Percentiles rank a stretch among this genome's conserved stretches.
These are phyloP conservation scores for Phthorimaea operculella DNA, from an alignment of 1,140 invertebrate genomes.

Conservation along the genomic window DNA sequence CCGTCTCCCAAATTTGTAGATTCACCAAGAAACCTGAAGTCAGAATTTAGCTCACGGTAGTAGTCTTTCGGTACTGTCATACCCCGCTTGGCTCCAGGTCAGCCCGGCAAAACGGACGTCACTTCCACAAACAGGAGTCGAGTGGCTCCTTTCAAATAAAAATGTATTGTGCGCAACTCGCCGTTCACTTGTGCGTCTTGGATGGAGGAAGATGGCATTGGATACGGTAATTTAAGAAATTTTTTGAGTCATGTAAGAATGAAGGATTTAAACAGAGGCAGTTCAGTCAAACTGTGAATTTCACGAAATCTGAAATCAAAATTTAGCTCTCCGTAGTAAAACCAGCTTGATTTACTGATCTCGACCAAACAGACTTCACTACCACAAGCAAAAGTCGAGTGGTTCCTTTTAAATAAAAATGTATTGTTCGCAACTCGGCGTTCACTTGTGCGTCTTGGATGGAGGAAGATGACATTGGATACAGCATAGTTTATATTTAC, in stretches of 20 bases:
- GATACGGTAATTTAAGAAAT: not conserved
- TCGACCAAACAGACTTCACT: constrained; percentile 31
- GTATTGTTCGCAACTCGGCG: constrained; percentile 46
- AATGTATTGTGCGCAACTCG: constrained; percentile 42
- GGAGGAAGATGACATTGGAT: constrained; percentile 2
- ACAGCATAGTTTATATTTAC: too few relatives aligned
- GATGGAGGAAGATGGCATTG: constrained; percentile 7
- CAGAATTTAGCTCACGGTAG: too few relatives aligned
- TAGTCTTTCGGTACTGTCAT: not conserved
- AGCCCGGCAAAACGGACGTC: constrained; percentile 29
- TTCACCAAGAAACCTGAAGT: not conserved
- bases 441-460: constrained; percentile 24
- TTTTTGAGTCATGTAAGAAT: not conserved
- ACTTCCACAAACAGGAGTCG: constrained; percentile 31
- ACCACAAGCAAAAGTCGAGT: constrained; percentile 32
- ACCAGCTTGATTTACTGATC: constrained; percentile 13
- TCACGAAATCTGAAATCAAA: too few relatives aligned
- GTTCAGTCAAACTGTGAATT: too few relatives aligned
- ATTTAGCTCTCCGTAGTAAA: too few relatives aligned
- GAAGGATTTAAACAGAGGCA: too few relatives aligned
- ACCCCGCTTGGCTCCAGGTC: constrained; percentile 16
- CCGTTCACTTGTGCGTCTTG: constrained; percentile 24
- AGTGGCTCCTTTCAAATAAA: constrained; percentile 42
- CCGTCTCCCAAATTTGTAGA: too few relatives aligned
- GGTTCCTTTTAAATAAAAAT: constrained; percentile 43